Conservation (phyloP, 2,888 invertebrate genomes). For the Ophion ellenae region DNA sequence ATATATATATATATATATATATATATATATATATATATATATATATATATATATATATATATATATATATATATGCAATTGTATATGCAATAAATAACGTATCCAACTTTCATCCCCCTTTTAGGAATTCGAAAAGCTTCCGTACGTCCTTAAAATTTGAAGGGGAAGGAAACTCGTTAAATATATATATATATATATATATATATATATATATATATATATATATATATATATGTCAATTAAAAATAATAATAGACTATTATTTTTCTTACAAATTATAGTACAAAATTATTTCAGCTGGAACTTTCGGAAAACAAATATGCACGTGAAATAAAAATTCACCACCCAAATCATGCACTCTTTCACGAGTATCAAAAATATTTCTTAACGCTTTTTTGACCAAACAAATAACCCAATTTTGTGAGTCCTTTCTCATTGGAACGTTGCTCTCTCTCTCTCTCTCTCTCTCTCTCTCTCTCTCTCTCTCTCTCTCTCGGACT, state of each 20-base stretch:
- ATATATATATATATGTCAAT: not conserved
- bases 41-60: too few species aligned
- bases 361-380: not conserved
- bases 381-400: not conserved
- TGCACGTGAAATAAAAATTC: not conserved
- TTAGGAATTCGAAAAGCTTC: too few species aligned
- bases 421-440: not conserved
- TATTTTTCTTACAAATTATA: not conserved
- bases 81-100: too few species aligned
- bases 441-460: too few species aligned
- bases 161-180: too few species aligned
- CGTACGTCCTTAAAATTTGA: too few species aligned
- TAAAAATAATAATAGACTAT: too few species aligned
- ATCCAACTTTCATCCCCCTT: too few species aligned
- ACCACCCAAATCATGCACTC: not conserved
- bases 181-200: not conserved
- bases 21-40: too few species aligned
- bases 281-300: not conserved
- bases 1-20: too few species aligned
- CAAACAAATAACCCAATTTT: not conserved
- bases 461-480: not conserved
- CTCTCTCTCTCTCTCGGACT: not conserved
- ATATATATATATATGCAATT: too few species aligned
- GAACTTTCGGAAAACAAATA: not conserved
- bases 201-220: not conserved